Evolutionary conservation across 2,888 invertebrate genomes (phyloP), one percentile per base, ranked within the genome.

Genomic region (Timema cristinae): DNA sequence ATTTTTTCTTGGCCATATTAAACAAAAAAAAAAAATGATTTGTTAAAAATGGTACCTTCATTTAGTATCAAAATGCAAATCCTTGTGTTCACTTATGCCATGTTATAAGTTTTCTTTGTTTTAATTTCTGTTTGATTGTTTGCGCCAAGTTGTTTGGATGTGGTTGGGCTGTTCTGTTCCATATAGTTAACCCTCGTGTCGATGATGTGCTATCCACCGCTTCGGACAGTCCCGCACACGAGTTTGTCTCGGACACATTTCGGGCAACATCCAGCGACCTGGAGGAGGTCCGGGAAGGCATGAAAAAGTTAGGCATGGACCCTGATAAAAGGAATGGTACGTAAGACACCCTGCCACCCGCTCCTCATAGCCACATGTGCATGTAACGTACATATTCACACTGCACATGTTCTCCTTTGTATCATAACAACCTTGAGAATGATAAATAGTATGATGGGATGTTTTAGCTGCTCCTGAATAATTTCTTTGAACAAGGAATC

Each of bases 171-270:
- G 73, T 73, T 70, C 69, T 67, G 61, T 69, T 66, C 71, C 59
- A 49, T 73, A 67, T 73, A 75, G 74, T 69, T 47, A 73, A 73
- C 68, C 61, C 72, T 67, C 70, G 68, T 48, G 71, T 67, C 63
- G 71, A 72, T 67, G 73, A 72, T 50, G 72, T 72, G 67, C 69
- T 67, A 66, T 67, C 71, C 61, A 69, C 73, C 56, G 61, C 72
- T 52, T 61, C 70, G 9, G 75, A 73, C 69, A 75, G 75, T 69
- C 79, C 82, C 74, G 84, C 85, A 80, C 88, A 89, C 79, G 92
- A 92, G 83, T 92, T 92, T 85, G 88, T 91, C 78, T 91, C 91
- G 79, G 92, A 92, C 82, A 86, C 88, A 79, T 89, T 90, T 83
- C 87, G 89, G 82, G 86, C 87, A 76, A 86, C 86, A 78, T 86